Evolutionary conservation across 2,888 invertebrate species (phyloP).

Genomic region (Idaea straminata): DNA sequence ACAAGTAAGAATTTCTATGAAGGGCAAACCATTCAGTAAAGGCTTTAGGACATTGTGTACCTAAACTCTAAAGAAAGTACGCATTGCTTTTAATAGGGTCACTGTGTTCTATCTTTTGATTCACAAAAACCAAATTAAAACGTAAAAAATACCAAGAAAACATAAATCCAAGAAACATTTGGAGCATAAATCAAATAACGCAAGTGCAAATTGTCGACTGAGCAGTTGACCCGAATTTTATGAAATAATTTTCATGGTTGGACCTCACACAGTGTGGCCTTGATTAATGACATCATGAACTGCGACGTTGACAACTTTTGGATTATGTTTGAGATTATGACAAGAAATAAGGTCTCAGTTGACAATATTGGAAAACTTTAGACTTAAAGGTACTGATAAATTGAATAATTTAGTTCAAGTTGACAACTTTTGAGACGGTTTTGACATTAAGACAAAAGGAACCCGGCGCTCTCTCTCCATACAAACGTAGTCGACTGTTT

Average conservation of each 20-base stretch:
- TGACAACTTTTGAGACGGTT: no score
- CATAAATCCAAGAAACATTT: no score
- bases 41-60: neutral
- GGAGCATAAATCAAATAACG: conserved; percentile 31
- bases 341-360: neutral
- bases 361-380: no score
- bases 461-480: no score
- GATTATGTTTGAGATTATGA: neutral
- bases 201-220: conserved; percentile 27
- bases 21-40: no score
- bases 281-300: conserved; percentile 10
- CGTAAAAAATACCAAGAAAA: conserved; percentile 19
- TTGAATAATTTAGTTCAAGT: no score
- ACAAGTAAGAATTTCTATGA: no score
- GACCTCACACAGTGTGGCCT: conserved; percentile 18
- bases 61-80: neutral
- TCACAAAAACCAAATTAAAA: conserved; percentile 9
- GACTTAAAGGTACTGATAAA: no score
- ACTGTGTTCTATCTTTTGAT: neutral
- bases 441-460: no score
- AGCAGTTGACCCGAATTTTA: conserved; percentile 20
- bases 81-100: neutral
- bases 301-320: neutral
- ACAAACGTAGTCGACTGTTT: no score
- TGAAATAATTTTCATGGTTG: conserved; percentile 12